These are phyloP conservation scores for Amphipyra berbera DNA, from an alignment of 2,888 invertebrate genomes.

Conservation along the genomic window DNA sequence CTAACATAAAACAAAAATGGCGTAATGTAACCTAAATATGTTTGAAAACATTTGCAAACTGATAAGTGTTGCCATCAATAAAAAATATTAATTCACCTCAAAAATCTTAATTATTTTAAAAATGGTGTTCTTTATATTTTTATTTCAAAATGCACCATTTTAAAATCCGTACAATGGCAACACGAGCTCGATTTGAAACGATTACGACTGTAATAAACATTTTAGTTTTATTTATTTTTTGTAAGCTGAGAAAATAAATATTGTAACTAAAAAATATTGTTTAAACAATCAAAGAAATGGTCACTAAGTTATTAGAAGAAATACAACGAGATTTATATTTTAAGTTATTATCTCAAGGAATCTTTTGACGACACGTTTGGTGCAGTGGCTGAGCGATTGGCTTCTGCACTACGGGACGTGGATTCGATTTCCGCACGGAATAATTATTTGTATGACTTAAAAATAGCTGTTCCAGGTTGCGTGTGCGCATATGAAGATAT, in stretches of 20 bases:
- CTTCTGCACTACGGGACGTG: too few species aligned
- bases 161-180: conserved; percentile 25
- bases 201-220: conserved; percentile 27
- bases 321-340: not conserved
- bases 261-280: conserved; percentile 43
- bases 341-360: too few species aligned
- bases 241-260: conserved; percentile 51
- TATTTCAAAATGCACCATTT: conserved; percentile 8
- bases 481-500: too few species aligned
- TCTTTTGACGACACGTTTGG: too few species aligned
- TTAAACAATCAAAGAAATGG: conserved; percentile 20
- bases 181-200: conserved; percentile 24
- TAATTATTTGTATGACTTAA: too few species aligned
- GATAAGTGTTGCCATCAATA: conserved; percentile 26
- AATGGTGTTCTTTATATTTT: conserved; percentile 9
- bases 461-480: too few species aligned
- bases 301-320: conserved; percentile 13
- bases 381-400: too few species aligned
- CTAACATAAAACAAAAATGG: too few species aligned
- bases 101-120: not conserved
- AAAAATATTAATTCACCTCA: conserved; percentile 3
- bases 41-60: conserved; percentile 6
- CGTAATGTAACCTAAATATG: not conserved
- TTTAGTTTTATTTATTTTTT: conserved; percentile 59
- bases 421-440: too few species aligned